phyloP scores from a whole-genome alignment of 2,797 vertebrate genomes.

The Acestrorhynchus altus region DNA sequence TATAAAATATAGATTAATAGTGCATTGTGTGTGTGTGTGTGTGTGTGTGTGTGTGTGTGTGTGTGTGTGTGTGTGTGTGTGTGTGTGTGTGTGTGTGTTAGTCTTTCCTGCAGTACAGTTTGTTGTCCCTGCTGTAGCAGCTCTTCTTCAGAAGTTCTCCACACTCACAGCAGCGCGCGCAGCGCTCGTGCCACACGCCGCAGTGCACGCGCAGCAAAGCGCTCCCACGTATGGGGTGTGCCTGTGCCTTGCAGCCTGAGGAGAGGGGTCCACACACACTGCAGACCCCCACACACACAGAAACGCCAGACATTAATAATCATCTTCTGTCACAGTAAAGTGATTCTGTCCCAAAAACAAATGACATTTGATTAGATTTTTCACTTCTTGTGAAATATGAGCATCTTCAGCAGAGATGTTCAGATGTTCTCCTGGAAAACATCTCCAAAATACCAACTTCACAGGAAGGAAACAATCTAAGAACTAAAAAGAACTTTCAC shows the following conservation, averaged over 20 bases:
- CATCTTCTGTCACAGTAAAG: no score
- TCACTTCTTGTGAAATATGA: no score
- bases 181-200: conserved; percentile 93
- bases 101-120: conserved; percentile 93
- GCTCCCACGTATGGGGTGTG: conserved; percentile 87
- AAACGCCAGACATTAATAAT: background rate
- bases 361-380: no score
- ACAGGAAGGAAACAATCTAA: no score
- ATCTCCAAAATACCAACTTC: no score
- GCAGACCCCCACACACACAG: background rate
- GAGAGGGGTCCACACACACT: background rate
- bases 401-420: no score
- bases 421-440: no score
- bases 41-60: no score
- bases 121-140: conserved; percentile 92
- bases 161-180: conserved; percentile 89
- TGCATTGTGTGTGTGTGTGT: no score
- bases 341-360: background rate
- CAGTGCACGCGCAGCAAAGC: conserved; percentile 92
- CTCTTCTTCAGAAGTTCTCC: conserved; percentile 87
- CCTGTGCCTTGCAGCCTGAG: conserved; percentile 75
- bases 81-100: conserved; percentile 66
- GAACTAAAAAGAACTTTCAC: no score
- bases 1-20: no score
- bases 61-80: background rate